Evolutionary conservation across 2,113 vertebrate species (phyloP), one percentile per base, ranked within the genome.

Genomic region (Festucalex cinctus): DNA sequence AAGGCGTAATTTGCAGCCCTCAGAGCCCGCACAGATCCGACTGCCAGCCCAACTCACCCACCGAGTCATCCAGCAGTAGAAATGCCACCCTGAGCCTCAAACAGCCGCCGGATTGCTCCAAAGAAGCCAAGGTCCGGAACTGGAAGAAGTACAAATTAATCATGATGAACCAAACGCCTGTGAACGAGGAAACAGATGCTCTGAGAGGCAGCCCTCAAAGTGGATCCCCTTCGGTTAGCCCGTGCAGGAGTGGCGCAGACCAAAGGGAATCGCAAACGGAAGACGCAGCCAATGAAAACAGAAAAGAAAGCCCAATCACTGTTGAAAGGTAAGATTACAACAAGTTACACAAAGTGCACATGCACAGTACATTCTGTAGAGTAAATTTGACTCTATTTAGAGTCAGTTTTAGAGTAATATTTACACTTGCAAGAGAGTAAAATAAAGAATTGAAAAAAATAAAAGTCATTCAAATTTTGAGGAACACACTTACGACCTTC

Each of bases 61-160:
- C 95, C 0, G 97, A 98, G 86, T 99, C 97, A 79, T 96, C 95
- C 87, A 96, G 97, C 91, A 97, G 96, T 91, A 94, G 93, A 80
- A 97, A 95, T 0, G 95, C 95, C 22, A 85, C 91, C 39, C 91
- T 95, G 22, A 60, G 90, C 46, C 92, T 89, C 60, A 89, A 93
- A 1, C 89, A 88, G 48, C 91, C 92, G 3, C 88, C 92, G 0
- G 88, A 92, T 9, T 91, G 90, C 49, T 82, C 90, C 9, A 92
- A 90, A 0, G 94, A 95, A 66, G 82, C 89, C 79, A 98, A 96
- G 88, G 94, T 94, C 13, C 94, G 92, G 88, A 98, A 98, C 93
- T 99, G 97, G 97, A 99, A 99, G 90, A 99, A 99, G 70, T 98
- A 97, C 88, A 98, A 98, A 85, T 94, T 95, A 81, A 98, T 98